Percentiles rank a stretch among this genome's conserved stretches.
Evolutionary conservation across 2,888 invertebrate genomes (phyloP).

Genomic region (Thyatira batis): DNA sequence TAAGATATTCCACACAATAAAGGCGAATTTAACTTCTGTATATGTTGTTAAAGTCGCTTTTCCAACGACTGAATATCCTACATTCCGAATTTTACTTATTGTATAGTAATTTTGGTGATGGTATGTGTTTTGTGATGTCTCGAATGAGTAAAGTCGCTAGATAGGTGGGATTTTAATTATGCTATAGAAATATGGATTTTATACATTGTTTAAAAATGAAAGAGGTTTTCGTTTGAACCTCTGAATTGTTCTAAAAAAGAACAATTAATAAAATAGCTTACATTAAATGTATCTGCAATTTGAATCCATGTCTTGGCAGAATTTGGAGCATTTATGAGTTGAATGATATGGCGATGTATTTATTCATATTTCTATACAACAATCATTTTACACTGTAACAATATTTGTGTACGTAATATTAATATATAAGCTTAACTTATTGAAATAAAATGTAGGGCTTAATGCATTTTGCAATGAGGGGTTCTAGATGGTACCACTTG

Average conservation of each 20-base stretch:
- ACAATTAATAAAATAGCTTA: too few species aligned
- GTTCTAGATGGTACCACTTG: neutral
- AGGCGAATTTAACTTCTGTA: neutral
- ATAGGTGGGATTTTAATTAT: slow-evolving; percentile 24
- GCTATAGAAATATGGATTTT: slow-evolving; percentile 13
- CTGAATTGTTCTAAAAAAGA: neutral
- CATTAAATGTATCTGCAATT: too few species aligned
- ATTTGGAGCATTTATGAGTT: too few species aligned
- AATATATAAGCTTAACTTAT: slow-evolving; percentile 43
- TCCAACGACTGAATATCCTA: slow-evolving; percentile 25
- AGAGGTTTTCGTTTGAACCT: neutral
- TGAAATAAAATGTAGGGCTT: slow-evolving; percentile 21
- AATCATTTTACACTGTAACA: slow-evolving; percentile 21
- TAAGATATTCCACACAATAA: slow-evolving; percentile 1
- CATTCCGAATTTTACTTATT: slow-evolving; percentile 30
- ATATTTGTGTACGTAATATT: slow-evolving; percentile 39
- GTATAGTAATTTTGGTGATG: slow-evolving; percentile 11
- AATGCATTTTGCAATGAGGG: neutral
- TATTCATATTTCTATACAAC: slow-evolving; percentile 5
- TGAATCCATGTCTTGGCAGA: too few species aligned
- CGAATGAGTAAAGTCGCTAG: slow-evolving; percentile 20
- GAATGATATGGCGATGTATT: neutral
- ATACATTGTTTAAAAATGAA: neutral
- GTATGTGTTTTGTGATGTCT: slow-evolving; percentile 32
- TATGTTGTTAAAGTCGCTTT: neutral